Conservation (phyloP, 2,113 vertebrate genomes). For the Heterotis niloticus region DNA sequence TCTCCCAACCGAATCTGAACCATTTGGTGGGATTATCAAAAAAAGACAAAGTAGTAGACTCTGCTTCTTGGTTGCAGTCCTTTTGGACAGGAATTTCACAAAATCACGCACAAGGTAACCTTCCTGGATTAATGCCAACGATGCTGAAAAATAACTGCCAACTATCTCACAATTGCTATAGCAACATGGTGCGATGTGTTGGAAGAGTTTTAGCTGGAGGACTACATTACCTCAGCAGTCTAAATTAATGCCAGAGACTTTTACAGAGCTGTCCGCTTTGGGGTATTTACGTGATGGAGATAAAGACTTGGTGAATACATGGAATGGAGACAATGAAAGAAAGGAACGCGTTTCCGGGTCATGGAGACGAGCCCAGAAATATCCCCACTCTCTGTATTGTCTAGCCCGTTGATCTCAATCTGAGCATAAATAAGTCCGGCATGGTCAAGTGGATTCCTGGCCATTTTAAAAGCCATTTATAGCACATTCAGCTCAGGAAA, state of each 20-base stretch:
- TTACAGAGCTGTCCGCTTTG: neutral
- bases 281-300: neutral
- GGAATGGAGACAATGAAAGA: constrained; percentile 16
- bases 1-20: too few relatives aligned
- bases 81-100: too few relatives aligned
- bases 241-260: neutral
- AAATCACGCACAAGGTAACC: too few relatives aligned
- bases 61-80: too few relatives aligned
- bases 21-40: too few relatives aligned
- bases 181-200: neutral
- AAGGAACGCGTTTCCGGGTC: constrained; percentile 10
- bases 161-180: too few relatives aligned
- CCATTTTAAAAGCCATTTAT: constrained; percentile 40
- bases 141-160: too few relatives aligned
- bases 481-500: constrained; percentile 54
- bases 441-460: constrained; percentile 30
- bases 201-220: neutral
- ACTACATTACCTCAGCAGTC: neutral
- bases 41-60: too few relatives aligned
- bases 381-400: constrained; percentile 29
- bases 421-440: constrained; percentile 32
- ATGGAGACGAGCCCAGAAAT: constrained; percentile 15
- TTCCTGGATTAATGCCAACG: too few relatives aligned
- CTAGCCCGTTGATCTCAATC: constrained; percentile 25
- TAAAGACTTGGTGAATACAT: neutral